These are phyloP conservation scores for Montipora sp. DNA, from an alignment of 64 coral and sea anemone genomes.

Conservation along the genomic window DNA sequence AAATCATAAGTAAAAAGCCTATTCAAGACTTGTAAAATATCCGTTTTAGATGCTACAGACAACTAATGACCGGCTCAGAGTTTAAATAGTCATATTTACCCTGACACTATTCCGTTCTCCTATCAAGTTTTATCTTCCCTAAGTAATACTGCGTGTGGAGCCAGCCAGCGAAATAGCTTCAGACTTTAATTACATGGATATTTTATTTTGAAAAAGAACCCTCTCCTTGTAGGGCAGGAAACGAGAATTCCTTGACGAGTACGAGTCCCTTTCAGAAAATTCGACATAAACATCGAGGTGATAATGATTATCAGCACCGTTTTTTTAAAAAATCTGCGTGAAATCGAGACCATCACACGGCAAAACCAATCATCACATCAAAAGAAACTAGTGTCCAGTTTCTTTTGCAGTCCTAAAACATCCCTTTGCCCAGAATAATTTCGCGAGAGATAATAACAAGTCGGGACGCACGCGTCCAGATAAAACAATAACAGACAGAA, in stretches of 20 bases:
- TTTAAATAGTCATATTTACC: not conserved
- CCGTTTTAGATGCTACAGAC: not conserved
- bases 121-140: not conserved
- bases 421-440: not conserved
- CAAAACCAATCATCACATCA: not conserved
- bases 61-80: not conserved
- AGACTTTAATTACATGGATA: not conserved
- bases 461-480: too few relatives aligned
- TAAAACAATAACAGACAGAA: too few relatives aligned
- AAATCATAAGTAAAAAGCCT: too few relatives aligned
- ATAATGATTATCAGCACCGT: not conserved
- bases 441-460: too few relatives aligned
- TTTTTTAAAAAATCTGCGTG: not conserved
- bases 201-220: not conserved
- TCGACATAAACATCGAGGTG: too few relatives aligned
- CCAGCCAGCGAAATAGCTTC: not conserved
- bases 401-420: not conserved
- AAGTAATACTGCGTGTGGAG: not conserved
- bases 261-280: too few relatives aligned
- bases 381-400: not conserved
- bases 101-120: not conserved
- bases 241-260: too few relatives aligned
- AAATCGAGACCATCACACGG: not conserved
- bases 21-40: not conserved
- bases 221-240: not conserved